Evolutionary conservation across 2,888 invertebrate species (phyloP).

Genomic region (Agrochola lota): DNA sequence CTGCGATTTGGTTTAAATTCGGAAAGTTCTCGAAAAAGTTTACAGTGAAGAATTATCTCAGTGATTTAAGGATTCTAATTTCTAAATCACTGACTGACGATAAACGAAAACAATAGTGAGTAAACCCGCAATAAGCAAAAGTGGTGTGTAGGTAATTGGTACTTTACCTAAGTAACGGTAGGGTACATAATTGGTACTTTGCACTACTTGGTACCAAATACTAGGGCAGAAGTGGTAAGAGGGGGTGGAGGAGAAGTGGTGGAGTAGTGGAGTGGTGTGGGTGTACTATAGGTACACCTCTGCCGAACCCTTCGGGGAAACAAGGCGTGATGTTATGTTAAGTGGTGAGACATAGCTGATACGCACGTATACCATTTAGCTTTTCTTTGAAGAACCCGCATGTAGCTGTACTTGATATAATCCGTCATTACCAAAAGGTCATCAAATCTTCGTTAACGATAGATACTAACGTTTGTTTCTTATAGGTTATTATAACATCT

Average conservation of each 20-base stretch:
- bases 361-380: neutral
- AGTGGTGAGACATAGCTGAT: neutral
- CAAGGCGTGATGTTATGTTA: neutral
- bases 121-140: neutral
- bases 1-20: too few species aligned
- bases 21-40: neutral
- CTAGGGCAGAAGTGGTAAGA: neutral
- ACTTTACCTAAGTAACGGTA: neutral
- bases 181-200: neutral
- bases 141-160: neutral
- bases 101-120: neutral
- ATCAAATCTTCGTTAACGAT: constrained; percentile 32
- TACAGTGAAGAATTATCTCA: neutral
- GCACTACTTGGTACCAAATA: neutral
- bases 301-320: too few species aligned
- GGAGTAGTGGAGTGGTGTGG: too few species aligned
- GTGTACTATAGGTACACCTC: too few species aligned
- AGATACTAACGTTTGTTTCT: constrained; percentile 42
- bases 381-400: neutral
- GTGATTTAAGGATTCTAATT: neutral
- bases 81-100: neutral
- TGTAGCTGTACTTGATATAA: constrained; percentile 13
- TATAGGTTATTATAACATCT: constrained; percentile 49
- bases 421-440: constrained; percentile 27
- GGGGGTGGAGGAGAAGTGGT: too few species aligned